Evolutionary conservation across 2,888 invertebrate genomes (phyloP).

Genomic region (Ischnus inquisitorius): DNA sequence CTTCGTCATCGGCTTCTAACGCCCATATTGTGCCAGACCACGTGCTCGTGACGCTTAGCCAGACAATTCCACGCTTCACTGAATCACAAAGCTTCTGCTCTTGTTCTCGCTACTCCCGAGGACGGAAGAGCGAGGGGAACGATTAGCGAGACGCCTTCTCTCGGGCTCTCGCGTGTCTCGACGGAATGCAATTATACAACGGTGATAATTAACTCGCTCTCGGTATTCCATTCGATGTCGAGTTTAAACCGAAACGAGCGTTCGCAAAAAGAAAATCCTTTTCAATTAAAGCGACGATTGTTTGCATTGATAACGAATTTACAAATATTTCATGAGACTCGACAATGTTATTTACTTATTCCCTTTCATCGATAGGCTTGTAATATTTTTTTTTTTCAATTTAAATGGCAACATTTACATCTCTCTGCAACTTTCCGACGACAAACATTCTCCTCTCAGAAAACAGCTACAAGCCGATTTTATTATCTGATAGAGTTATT

Average conservation of each 20-base stretch:
- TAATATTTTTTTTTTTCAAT: too few species aligned
- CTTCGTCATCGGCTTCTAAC: neutral
- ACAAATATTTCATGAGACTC: too few species aligned
- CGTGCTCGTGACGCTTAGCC: constrained; percentile 36
- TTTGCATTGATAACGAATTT: too few species aligned
- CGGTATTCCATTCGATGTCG: neutral
- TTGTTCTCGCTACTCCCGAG: constrained; percentile 12
- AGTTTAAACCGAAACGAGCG: neutral
- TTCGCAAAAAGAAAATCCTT: neutral
- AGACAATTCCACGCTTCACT: constrained; percentile 42
- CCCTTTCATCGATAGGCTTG: too few species aligned
- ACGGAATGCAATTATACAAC: constrained; percentile 32
- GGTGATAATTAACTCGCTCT: neutral
- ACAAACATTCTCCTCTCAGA: too few species aligned
- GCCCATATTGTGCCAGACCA: constrained; percentile 14
- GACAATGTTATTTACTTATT: too few species aligned
- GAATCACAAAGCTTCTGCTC: constrained; percentile 32
- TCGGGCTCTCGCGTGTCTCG: neutral
- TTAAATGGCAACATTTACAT: too few species aligned
- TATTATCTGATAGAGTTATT: too few species aligned
- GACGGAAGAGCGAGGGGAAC: neutral
- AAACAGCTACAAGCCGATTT: too few species aligned
- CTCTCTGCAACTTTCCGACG: too few species aligned
- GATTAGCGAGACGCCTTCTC: constrained; percentile 25
- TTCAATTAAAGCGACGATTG: too few species aligned